Percentiles rank a stretch among this genome's conserved stretches.
Conservation (phyloP, 1,140 invertebrate genomes). For the Pseudomyrmex flavicornis region DNA sequence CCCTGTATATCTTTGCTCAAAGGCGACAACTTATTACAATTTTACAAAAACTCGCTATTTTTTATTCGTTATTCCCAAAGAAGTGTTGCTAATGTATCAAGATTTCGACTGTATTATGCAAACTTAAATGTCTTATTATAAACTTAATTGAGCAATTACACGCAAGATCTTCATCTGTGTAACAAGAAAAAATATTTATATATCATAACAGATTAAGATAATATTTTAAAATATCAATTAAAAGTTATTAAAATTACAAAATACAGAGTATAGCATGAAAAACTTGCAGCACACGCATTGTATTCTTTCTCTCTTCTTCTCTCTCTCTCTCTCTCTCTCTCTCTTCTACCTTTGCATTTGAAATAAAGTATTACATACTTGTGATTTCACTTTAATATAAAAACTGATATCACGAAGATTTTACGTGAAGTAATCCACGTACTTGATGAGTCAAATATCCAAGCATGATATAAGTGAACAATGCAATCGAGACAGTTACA, state of each 20-base stretch:
- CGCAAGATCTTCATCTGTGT: background rate
- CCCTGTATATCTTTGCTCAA: conserved; percentile 63
- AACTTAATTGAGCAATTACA: conserved; percentile 46
- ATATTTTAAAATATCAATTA: conserved; percentile 46
- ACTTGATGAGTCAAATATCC: conserved; percentile 38
- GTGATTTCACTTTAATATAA: conserved; percentile 8
- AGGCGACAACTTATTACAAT: conserved; percentile 66
- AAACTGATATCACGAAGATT: background rate
- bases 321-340: background rate
- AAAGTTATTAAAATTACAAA: background rate
- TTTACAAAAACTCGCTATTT: conserved; percentile 64
- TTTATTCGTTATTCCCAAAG: conserved; percentile 30
- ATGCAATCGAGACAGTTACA: conserved; percentile 27
- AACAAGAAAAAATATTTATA: conserved; percentile 32
- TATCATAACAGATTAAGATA: conserved; percentile 32
- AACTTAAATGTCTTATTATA: conserved; percentile 54
- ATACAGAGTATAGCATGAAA: background rate
- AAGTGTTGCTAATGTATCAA: conserved; percentile 53
- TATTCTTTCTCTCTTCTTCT: background rate
- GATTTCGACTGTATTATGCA: conserved; percentile 55
- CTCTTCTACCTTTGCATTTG: background rate
- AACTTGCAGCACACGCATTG: background rate
- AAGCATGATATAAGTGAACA: conserved; percentile 17
- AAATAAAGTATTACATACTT: background rate
- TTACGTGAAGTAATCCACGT: conserved; percentile 11